Conservation (phyloP, 2,113 vertebrate species). For the rabbit (Oryctolagus cuniculus) region mOryCun1.1 NC_091434.1:112941501-112942000, state of each 20-base stretch:
- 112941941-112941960: background rate
- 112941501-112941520: background rate
- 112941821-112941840: background rate
- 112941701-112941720: constrained; percentile 15
- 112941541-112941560: background rate
- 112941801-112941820: background rate
- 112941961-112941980: background rate
- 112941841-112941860: background rate
- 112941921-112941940: background rate
- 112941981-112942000: background rate
- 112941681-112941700: background rate
- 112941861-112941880: background rate
- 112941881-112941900: background rate
- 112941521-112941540: background rate
- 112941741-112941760: constrained; percentile 8
- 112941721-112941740: background rate
- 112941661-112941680: background rate
- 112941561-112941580: background rate
- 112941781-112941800: background rate
- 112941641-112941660: background rate
- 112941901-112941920: background rate
- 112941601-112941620: background rate
- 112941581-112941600: background rate
- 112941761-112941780: constrained; percentile 29
- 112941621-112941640: background rate